A percentile compares a stretch with the other conserved stretches of the same genome.
phyloP scores from a whole-genome alignment of 2,797 vertebrate species.

The Uromys caudimaculatus region DNA sequence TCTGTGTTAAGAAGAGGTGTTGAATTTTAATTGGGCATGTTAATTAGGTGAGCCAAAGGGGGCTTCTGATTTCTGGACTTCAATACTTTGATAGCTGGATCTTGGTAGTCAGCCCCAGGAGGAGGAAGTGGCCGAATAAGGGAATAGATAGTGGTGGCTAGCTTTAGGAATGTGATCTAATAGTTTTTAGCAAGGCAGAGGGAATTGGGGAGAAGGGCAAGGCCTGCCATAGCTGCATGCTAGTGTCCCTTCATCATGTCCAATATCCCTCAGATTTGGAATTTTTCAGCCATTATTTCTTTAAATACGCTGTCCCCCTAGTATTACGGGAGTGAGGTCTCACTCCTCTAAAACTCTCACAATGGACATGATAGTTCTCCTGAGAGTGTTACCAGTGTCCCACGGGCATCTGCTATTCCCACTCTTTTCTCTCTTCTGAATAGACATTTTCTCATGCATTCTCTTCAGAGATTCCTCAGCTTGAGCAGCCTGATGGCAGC shows the following conservation, averaged over 20 bases:
- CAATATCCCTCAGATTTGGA: not conserved
- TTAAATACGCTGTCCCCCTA: not conserved
- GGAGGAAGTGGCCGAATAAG: not conserved
- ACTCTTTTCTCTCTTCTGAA: not conserved
- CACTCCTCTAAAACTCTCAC: not conserved
- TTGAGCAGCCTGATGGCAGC: not conserved
- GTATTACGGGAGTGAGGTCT: not conserved
- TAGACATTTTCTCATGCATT: not conserved
- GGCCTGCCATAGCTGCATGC: not conserved
- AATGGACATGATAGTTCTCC: not conserved
- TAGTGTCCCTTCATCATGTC: not conserved
- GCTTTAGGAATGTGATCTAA: not conserved
- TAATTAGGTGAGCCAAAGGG: not conserved
- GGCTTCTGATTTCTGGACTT: not conserved
- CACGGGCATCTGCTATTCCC: not conserved
- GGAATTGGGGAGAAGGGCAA: not conserved
- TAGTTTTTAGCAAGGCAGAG: not conserved
- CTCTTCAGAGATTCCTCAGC: not conserved
- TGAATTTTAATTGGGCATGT: not conserved
- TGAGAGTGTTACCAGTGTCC: not conserved
- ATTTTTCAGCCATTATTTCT: not conserved
- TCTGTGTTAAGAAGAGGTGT: not conserved
- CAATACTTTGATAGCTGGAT: not conserved
- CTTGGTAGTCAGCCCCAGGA: not conserved
- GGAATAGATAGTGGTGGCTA: not conserved